Base-by-base conservation (phyloP, 2,888 invertebrate genomes). In the Prosopocoilus inquinatus region DNA sequence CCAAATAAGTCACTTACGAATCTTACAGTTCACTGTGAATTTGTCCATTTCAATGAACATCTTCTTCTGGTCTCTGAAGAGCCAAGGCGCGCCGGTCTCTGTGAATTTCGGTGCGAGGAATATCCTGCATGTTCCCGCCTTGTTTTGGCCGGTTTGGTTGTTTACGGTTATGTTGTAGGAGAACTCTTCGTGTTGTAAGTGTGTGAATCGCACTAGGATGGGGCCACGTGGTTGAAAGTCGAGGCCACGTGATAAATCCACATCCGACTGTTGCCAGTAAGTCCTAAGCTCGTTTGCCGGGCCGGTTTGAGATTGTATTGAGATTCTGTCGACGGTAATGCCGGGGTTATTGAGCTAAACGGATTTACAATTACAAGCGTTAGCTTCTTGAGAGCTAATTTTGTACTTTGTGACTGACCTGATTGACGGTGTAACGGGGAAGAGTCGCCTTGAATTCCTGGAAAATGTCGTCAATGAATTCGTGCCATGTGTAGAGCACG, bases 401-500 rank as follows among this genome's bases (percentile, higher is more conserved):
- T 28, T 7, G 20, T 15, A 15, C n/a, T n/a, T n/a, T n/a, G n/a
- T n/a, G 9, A 9, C 41, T 60, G 71, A 88, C 88, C 79, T 82
- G 81, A 38, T 81, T 76, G 2, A 69, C 67, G 0, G 78, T 79
- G 72, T 93, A 93, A 2, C 86, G 81, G 0, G 86, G 79, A 28
- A 93, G 78, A 9, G 84, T 85, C 58, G 80, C 79, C 76, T 93
- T 93, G 76, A 87, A 86, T 61, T 85, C 81, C 63, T 84, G 82
- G 81, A 92, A 92, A 28, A 93, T 77, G 64, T 90, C 87, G 67
- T 93, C 90, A 16, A 92, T 79, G 71, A 85, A 88, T 0, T 88
- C 82, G 70, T 94, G 93, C 90, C 89, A 92, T 70, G 89, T 85
- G 78, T 92, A 93, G 80, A 93, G 93, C 12, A 88, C 78, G 0